phyloP scores from a whole-genome alignment of 2,888 invertebrate genomes.

The Acleris emargana region DNA sequence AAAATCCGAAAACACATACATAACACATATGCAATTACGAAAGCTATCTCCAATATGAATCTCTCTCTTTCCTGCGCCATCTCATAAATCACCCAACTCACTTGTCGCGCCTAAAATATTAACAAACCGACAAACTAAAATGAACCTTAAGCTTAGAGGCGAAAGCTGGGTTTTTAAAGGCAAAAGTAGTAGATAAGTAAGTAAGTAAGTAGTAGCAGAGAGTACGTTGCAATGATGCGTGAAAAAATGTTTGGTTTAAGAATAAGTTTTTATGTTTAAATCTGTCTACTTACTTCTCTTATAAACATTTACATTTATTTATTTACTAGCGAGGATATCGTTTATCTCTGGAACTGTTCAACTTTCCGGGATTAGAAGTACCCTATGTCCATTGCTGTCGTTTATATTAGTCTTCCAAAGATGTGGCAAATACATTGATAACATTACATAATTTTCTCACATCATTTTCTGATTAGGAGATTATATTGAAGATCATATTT shows the following conservation, averaged over 20 bases:
- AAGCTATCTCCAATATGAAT: constrained; percentile 32
- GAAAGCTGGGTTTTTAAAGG: constrained; percentile 1
- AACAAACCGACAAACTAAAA: constrained; percentile 5
- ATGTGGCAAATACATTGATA: too few species aligned
- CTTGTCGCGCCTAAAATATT: constrained; percentile 29
- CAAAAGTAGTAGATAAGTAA: not conserved
- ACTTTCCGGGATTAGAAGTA: too few species aligned
- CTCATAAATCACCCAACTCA: constrained; percentile 30
- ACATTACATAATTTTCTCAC: too few species aligned
- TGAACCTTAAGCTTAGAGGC: not conserved
- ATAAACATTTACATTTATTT: not conserved
- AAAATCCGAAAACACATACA: constrained; percentile 19
- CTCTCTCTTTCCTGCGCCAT: constrained; percentile 30
- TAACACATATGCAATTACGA: constrained; percentile 33
- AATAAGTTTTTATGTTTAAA: constrained; percentile 4
- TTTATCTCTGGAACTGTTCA: too few species aligned
- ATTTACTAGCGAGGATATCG: too few species aligned
- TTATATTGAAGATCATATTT: too few species aligned
- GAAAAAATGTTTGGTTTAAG: constrained; percentile 21
- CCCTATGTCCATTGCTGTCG: too few species aligned
- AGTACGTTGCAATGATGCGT: constrained; percentile 28
- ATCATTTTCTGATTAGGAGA: too few species aligned
- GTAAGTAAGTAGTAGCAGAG: too few species aligned
- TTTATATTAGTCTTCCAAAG: too few species aligned
- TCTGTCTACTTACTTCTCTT: not conserved